Evolutionary conservation across 2,113 vertebrate species (phyloP).

Genomic region (Thalassoma bifasciatum): DNA sequence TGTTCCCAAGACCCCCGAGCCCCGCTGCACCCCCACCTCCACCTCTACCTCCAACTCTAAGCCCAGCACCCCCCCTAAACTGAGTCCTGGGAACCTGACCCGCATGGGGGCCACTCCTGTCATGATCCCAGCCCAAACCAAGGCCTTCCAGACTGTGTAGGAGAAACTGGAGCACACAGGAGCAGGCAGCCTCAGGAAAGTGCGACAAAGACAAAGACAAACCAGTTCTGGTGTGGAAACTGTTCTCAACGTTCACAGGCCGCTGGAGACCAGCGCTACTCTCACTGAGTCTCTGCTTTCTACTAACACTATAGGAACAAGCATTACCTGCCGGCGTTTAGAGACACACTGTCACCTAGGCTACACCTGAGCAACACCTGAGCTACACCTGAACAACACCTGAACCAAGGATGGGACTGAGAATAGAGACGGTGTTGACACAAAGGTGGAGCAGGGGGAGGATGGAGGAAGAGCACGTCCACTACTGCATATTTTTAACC

Average conservation of each 20-base stretch:
- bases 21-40: constrained; percentile 38
- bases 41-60: constrained; percentile 54
- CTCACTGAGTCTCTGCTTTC: constrained; percentile 11
- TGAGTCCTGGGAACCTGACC: constrained; percentile 74
- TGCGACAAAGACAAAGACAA: constrained; percentile 8
- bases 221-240: constrained; percentile 7
- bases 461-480: not conserved
- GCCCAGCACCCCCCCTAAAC: constrained; percentile 59
- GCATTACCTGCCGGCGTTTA: not conserved
- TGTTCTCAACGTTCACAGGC: constrained; percentile 5
- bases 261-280: not conserved
- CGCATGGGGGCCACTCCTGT: constrained; percentile 82
- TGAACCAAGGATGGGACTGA: not conserved
- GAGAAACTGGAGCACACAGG: constrained; percentile 8
- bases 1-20: constrained; percentile 72
- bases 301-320: not conserved
- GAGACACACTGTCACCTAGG: not conserved
- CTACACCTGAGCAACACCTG: not conserved
- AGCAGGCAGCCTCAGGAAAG: constrained; percentile 34
- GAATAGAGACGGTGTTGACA: not conserved
- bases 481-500: not conserved
- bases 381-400: too few relatives aligned
- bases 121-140: constrained; percentile 86
- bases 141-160: constrained; percentile 90
- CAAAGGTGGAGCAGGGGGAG: not conserved